Evolutionary conservation across 2,888 invertebrate genomes (phyloP), one percentile per base, ranked within the genome.

Genomic region (Limnephilus marmoratus): DNA sequence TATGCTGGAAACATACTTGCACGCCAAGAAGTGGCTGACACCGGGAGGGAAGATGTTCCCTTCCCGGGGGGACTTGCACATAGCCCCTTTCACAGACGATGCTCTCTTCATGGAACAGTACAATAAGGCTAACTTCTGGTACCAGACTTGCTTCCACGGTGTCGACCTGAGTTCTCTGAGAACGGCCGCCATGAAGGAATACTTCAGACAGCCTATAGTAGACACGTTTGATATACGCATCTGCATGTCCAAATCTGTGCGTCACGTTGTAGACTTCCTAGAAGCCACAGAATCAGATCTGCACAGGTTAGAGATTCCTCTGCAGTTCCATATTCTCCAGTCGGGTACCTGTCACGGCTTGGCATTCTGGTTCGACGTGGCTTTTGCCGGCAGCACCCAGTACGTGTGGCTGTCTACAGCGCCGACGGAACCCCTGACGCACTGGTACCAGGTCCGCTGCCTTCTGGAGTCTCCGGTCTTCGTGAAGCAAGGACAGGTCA

Each of bases 301-400:
- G 94, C 99, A 99, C 95, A 97, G 97, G 94, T 99, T 99, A 95
- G 98, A 99, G 95, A 98, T 99, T 94, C 99, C 99, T 86, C 97
- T 99, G 93, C 98, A 98, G 95, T 99, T 99, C 96, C 98, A 98
- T 94, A 97, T 99, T 94, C 96, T 98, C 94, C 98, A 99, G 95
- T 98, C 99, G 0, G 99, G 99, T 45, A 98, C 99, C 90, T 98
- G 99, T 94, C 99, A 99, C 94, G 99, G 99, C 1, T 96, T 99
- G 94, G 99, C 99, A 31, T 99, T 99, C 96, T 99, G 99, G 99
- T 99, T 99, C 95, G 99, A 99, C 96, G 99, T 99, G 41, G 98
- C 99, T 94, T 99, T 99, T 96, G 97, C 98, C 92, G 99, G 99
- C 81, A 97, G 97, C 86, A 97, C 97, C 93, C 98, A 98, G 94